Evolutionary conservation across 2,888 invertebrate genomes (phyloP), one percentile per base, ranked within the genome.

Genomic region (Meloe dianella): DNA sequence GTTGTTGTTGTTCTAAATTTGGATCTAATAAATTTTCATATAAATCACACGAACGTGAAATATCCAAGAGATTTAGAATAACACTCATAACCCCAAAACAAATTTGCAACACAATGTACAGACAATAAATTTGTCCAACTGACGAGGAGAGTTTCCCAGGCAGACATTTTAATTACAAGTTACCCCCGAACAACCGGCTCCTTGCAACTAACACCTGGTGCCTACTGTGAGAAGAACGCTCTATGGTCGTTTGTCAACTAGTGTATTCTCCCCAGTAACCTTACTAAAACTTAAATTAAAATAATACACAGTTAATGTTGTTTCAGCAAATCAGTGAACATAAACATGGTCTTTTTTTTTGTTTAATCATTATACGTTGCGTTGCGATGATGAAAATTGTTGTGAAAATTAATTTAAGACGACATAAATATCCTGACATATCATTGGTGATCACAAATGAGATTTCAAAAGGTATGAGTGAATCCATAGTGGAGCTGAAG

Each of bases 81-180:
- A 73, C 73, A 75, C 72, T 75, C 77, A 78, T 80, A 79, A 80
- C 78, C 78, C 79, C 77, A 75, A 81, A 81, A 81, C 81, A 81
- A 82, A 81, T 82, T 82, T 80, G 76, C 77, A 78, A 78, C 79
- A 78, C 78, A 80, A 78, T 78, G 78, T 79, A 79, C 77, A 75
- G 77, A 79, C 81, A 73, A 82, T 82, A 82, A 82, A 82, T 82
- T 82, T 78, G 78, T 81, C 79, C 76, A 78, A 78, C 78, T 80
- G 80, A 80, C 80, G 78, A 80, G 78, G 77, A 79, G 77, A 79
- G 77, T 77, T 78, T 76, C 78, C 79, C 71, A 73, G 54, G 77
- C 75, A 80, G 82, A 83, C 82, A 80, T 82, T 83, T 83, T 83
- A 83, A 83, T 83, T 83, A 83, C 81, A 75, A 74, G 22, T 24